phyloP scores from a whole-genome alignment of 2,797 vertebrate genomes.

The Sebastes iracundus region DNA sequence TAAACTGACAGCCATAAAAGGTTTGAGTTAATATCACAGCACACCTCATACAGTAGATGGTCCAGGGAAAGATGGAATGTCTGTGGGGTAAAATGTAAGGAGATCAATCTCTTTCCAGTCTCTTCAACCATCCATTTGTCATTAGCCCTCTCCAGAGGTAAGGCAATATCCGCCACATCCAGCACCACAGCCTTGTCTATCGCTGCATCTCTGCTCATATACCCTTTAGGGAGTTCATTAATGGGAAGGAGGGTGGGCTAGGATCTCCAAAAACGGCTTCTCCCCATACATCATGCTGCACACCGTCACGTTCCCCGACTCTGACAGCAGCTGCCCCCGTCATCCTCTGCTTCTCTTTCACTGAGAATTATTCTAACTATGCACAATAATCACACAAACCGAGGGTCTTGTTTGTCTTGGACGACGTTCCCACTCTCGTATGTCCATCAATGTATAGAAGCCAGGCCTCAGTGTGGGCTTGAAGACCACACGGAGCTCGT shows the following conservation, averaged over 20 bases:
- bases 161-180: constrained; percentile 67
- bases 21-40: constrained; percentile 17
- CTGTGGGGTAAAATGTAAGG: constrained; percentile 38
- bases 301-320: constrained; percentile 26
- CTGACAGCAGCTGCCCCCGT: constrained; percentile 51
- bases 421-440: constrained; percentile 24
- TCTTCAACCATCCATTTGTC: constrained; percentile 60
- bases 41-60: constrained; percentile 12
- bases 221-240: constrained; percentile 62
- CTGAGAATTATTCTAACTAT: constrained; percentile 53
- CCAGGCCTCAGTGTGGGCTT: constrained; percentile 6
- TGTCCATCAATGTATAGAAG: constrained; percentile 45
- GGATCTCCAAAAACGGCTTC: constrained; percentile 42
- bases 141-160: constrained; percentile 61
- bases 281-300: constrained; percentile 44
- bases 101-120: constrained; percentile 51
- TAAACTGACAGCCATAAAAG: constrained; percentile 24
- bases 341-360: constrained; percentile 43
- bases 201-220: constrained; percentile 57
- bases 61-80: constrained; percentile 27
- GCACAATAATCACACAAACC: constrained; percentile 54
- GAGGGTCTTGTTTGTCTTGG: constrained; percentile 67
- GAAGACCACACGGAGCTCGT: constrained; percentile 53
- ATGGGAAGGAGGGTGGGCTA: constrained; percentile 9
- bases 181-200: constrained; percentile 38